Evolutionary conservation across 2,888 invertebrate genomes (phyloP).

Genomic region (Dynastes tityus): DNA sequence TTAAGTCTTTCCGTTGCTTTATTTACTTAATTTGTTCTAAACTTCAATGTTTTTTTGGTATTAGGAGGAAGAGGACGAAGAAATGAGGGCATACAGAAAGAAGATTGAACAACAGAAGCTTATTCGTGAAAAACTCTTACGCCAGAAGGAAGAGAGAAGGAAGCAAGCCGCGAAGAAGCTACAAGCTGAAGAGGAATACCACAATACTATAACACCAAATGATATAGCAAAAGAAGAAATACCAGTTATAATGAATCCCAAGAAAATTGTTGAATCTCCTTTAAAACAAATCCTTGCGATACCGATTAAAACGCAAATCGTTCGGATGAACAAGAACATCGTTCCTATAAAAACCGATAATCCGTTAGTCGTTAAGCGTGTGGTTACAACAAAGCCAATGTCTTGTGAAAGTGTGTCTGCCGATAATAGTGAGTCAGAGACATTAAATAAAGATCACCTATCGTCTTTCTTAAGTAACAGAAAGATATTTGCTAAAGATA

Average conservation of each 20-base stretch:
- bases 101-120: slow-evolving; percentile 72
- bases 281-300: background rate
- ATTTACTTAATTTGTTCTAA: background rate
- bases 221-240: slow-evolving; percentile 48
- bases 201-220: slow-evolving; percentile 37
- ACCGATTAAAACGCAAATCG: slow-evolving; percentile 10
- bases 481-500: slow-evolving; percentile 62
- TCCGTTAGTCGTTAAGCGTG: slow-evolving; percentile 32
- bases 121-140: slow-evolving; percentile 69
- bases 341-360: slow-evolving; percentile 49
- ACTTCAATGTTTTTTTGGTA: background rate
- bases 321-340: slow-evolving; percentile 36
- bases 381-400: slow-evolving; percentile 35
- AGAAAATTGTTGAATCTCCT: slow-evolving; percentile 7
- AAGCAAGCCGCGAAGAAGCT: slow-evolving; percentile 69
- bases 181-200: slow-evolving; percentile 50
- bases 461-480: slow-evolving; percentile 61
- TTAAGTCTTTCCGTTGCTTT: background rate
- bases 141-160: slow-evolving; percentile 71
- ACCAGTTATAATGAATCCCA: slow-evolving; percentile 39
- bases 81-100: slow-evolving; percentile 70
- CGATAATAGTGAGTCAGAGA: slow-evolving; percentile 40
- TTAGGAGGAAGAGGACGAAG: slow-evolving; percentile 70
- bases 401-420: slow-evolving; percentile 44
- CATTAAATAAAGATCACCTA: slow-evolving; percentile 55